Percentiles rank a stretch among this genome's conserved stretches.
Conservation (phyloP, 2,888 invertebrate genomes). For the Platerodrilus igneus region DNA sequence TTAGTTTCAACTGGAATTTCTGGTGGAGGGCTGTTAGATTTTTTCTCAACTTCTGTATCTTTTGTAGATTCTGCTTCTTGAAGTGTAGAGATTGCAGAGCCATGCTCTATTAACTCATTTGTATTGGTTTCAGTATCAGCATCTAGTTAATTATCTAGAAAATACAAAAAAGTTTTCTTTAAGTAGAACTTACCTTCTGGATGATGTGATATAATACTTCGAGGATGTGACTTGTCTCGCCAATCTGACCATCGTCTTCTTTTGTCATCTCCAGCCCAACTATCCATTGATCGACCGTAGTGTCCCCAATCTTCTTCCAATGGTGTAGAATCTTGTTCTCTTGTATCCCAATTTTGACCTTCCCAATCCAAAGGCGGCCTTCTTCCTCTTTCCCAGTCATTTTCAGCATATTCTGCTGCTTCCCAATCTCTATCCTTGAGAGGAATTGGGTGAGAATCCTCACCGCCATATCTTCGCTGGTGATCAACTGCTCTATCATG, state of each 20-base stretch:
- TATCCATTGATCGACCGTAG: constrained; percentile 40
- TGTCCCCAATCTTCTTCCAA: constrained; percentile 46
- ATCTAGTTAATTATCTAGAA: constrained; percentile 4
- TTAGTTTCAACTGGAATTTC: constrained; percentile 49
- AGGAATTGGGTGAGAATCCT: constrained; percentile 33
- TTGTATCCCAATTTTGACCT: constrained; percentile 41
- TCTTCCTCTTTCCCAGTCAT: constrained; percentile 48
- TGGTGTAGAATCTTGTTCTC: constrained; percentile 39
- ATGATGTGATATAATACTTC: constrained; percentile 47
- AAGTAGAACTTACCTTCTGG: constrained; percentile 35
- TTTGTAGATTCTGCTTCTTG: constrained; percentile 25
- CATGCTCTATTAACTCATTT: constrained; percentile 27
- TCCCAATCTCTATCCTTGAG: constrained; percentile 43
- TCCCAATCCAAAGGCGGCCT: constrained; percentile 56
- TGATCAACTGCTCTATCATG: constrained; percentile 39
- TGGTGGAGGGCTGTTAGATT: constrained; percentile 40
- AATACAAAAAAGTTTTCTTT: neutral
- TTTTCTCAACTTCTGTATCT: constrained; percentile 33
- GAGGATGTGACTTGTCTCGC: constrained; percentile 47
- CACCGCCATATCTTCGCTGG: constrained; percentile 38
- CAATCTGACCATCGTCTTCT: constrained; percentile 49
- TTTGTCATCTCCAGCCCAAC: constrained; percentile 53
- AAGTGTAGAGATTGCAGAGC: constrained; percentile 16
- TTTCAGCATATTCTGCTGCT: constrained; percentile 44
- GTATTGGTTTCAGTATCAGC: constrained; percentile 25